Percentiles rank a stretch among this genome's conserved stretches.
These are phyloP conservation scores for Apostichopus leukothele DNA, from an alignment of 53 echinoderm and acorn worm genomes.

Conservation along the genomic window DNA sequence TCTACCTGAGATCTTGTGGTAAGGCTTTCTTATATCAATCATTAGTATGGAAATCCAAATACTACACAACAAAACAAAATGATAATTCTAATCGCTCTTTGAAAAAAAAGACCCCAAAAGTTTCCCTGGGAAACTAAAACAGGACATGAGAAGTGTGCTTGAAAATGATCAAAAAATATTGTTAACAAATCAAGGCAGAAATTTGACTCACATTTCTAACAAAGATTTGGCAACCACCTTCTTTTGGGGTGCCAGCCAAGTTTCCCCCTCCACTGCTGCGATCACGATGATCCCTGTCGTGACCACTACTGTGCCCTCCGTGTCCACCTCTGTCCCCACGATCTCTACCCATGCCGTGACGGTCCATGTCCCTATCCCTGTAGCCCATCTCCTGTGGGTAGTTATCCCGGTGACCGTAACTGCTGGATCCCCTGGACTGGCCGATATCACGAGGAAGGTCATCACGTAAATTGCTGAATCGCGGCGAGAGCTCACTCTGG, in stretches of 20 bases:
- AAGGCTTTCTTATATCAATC: too few relatives aligned
- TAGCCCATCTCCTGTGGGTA: slow-evolving; percentile 56
- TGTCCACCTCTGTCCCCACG: slow-evolving; percentile 46
- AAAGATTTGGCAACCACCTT: slow-evolving; percentile 79
- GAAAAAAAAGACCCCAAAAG: too few relatives aligned
- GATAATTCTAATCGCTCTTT: too few relatives aligned
- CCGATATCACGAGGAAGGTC: slow-evolving; percentile 49
- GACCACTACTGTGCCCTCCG: slow-evolving; percentile 31
- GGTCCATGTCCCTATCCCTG: slow-evolving; percentile 52
- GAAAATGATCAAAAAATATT: too few relatives aligned
- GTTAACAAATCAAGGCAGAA: not conserved
- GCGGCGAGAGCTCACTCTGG: slow-evolving; percentile 12
- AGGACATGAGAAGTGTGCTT: too few relatives aligned
- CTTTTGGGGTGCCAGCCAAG: slow-evolving; percentile 40
- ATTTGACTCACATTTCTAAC: slow-evolving; percentile 85
- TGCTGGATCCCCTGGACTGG: slow-evolving; percentile 24
- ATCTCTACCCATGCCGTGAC: slow-evolving; percentile 38
- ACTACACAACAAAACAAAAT: too few relatives aligned
- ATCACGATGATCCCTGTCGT: slow-evolving; percentile 15
- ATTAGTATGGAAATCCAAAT: too few relatives aligned
- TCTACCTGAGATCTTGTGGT: too few relatives aligned
- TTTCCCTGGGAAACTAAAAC: too few relatives aligned
- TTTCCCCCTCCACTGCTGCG: slow-evolving; percentile 57
- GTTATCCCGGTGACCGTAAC: slow-evolving; percentile 38
- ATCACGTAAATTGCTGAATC: slow-evolving; percentile 37